Percentiles rank a stretch among this genome's conserved stretches.
Conservation (phyloP, 1,140 invertebrate species). For the Druon quercuslanigerum region DNA sequence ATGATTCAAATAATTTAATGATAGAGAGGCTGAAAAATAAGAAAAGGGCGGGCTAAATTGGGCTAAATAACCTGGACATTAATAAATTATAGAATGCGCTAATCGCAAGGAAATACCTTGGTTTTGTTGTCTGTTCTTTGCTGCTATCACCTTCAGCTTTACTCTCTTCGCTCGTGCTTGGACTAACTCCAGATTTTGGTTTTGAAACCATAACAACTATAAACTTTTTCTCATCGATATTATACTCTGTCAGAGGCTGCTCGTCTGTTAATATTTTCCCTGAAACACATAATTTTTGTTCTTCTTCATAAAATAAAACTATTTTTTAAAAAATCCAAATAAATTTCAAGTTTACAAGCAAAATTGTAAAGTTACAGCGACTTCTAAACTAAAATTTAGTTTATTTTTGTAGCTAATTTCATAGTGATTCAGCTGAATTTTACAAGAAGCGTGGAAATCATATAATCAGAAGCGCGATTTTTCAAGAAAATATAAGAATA, state of each 20-base stretch:
- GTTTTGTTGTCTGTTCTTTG: conserved; percentile 55
- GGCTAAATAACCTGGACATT: neutral
- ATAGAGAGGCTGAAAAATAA: no score
- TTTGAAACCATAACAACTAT: conserved; percentile 98
- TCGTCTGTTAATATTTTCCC: conserved; percentile 95
- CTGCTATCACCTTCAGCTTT: conserved; percentile 56
- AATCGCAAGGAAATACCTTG: conserved; percentile 43
- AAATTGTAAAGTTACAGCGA: no score
- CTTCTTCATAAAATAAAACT: neutral
- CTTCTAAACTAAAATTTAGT: no score
- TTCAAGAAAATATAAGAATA: no score
- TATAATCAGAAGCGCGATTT: no score
- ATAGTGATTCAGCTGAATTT: no score
- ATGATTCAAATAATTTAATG: no score
- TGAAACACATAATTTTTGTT: conserved; percentile 69
- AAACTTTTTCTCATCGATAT: conserved; percentile 98
- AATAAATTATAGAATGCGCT: conserved; percentile 6
- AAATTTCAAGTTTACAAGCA: no score
- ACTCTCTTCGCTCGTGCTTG: conserved; percentile 68
- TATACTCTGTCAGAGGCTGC: conserved; percentile 88
- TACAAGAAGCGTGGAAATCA: no score
- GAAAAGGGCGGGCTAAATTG: no score
- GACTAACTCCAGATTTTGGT: conserved; percentile 78
- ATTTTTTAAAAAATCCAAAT: no score
- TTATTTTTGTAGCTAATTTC: no score